phyloP scores from a whole-genome alignment of 1,140 invertebrate genomes.

The Rhopalosiphum maidis region DNA sequence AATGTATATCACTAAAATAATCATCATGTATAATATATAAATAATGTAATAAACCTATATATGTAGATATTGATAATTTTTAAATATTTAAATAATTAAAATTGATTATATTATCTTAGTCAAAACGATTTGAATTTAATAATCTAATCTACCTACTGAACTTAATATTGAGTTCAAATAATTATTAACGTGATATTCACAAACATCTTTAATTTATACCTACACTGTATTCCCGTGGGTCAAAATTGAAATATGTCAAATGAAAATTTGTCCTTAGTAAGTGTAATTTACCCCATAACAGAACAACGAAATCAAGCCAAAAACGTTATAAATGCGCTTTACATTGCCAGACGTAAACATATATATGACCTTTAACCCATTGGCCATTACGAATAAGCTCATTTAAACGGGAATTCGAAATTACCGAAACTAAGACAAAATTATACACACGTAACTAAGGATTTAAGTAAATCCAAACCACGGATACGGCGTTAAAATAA shows the following conservation, averaged over 20 bases:
- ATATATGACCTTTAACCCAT: constrained; percentile 7
- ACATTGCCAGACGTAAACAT: background rate
- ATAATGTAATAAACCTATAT: background rate
- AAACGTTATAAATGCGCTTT: background rate
- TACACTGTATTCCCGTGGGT: background rate
- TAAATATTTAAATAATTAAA: background rate
- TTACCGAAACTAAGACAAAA: constrained; percentile 18
- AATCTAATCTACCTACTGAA: background rate
- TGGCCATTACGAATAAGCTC: constrained; percentile 33
- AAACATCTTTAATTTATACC: background rate
- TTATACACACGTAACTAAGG: constrained; percentile 32
- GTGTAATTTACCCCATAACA: background rate
- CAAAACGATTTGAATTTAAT: background rate
- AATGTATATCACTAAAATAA: background rate
- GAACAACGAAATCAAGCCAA: constrained; percentile 13
- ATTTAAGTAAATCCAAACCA: constrained; percentile 39
- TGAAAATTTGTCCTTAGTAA: constrained; percentile 1
- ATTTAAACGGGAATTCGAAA: background rate
- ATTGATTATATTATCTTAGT: background rate
- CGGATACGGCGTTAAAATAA: constrained; percentile 22
- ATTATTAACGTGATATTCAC: background rate
- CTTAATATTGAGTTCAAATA: background rate
- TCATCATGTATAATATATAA: background rate
- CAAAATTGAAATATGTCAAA: background rate
- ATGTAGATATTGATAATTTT: background rate